Evolutionary conservation across 2,888 invertebrate species (phyloP), one percentile per base, ranked within the genome.

Genomic region (Epiblema foenella): DNA sequence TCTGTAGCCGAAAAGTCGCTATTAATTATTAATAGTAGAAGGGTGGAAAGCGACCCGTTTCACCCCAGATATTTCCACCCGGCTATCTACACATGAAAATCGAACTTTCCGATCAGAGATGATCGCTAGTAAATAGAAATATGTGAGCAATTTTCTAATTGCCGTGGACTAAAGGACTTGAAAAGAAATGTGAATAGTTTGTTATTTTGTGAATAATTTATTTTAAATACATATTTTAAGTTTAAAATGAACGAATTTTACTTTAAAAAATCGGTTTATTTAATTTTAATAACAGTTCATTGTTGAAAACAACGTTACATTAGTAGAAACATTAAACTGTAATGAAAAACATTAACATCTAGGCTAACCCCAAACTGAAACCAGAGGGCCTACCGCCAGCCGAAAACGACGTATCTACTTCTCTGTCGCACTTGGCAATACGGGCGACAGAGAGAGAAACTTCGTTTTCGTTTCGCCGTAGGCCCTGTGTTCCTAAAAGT

Each of bases 181-280:
- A 8, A 39, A 39, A 59, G 24, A 49, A 52, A 37, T 52, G 42
- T 70, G 33, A 58, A 71, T 66, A 71, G 37, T 65, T 66, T 57
- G 56, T 68, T 58, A 68, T 72, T 63, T 39, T 64, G 62, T 72
- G 64, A 60, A 72, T 68, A 68, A 68, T 33, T 72, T 68, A 64
- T 72, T 63, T 72, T 20, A 58, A 64, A 24, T 24, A 24, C 63
- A 72, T 52, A 72, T 63, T n/a, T n/a, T 63, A 72, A 58, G 68
- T 51, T 72, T 66, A 54, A 29, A 33, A 33, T 29, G 11, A 52
- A 18, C 12, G 20, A 29, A 5, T 4, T 66, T 70, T 46, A n/a
- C 24, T 58, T 64, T 29, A 10, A 20, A 56, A 51, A 81, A 79
- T 8, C 33, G 1, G 33, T 33, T n/a, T 7, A 46, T 46, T n/a